Conservation (phyloP, 2,797 vertebrate genomes). For the Molothrus aeneus region DNA sequence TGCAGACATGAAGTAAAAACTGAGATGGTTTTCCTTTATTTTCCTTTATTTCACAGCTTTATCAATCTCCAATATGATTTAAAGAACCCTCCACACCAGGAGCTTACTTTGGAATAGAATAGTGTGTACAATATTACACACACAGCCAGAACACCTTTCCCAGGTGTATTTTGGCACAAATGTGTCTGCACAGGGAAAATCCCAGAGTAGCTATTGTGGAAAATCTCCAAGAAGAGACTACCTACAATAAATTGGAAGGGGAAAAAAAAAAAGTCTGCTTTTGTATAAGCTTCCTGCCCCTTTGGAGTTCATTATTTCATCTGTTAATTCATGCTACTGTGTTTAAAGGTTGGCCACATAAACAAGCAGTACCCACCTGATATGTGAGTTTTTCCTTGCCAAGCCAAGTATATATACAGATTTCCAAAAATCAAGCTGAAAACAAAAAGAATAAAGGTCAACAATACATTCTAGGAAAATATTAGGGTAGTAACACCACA, state of each 20-base stretch:
- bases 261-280: neutral
- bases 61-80: neutral
- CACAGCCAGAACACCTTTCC: neutral
- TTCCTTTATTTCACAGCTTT: neutral
- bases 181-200: neutral
- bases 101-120: neutral
- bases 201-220: neutral
- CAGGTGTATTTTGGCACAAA: neutral
- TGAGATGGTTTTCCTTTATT: neutral
- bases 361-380: conserved; percentile 80
- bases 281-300: neutral
- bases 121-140: neutral
- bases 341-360: neutral
- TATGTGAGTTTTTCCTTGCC: conserved; percentile 92
- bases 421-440: conserved; percentile 96
- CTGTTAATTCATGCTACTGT: neutral
- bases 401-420: conserved; percentile 92
- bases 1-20: neutral
- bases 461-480: neutral
- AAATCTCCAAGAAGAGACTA: neutral
- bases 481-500: neutral
- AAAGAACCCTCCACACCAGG: neutral
- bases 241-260: neutral
- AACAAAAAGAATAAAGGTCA: neutral
- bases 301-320: neutral